Evolutionary conservation across 2,888 invertebrate genomes (phyloP).

Genomic region (Ecliptopera silaceata): DNA sequence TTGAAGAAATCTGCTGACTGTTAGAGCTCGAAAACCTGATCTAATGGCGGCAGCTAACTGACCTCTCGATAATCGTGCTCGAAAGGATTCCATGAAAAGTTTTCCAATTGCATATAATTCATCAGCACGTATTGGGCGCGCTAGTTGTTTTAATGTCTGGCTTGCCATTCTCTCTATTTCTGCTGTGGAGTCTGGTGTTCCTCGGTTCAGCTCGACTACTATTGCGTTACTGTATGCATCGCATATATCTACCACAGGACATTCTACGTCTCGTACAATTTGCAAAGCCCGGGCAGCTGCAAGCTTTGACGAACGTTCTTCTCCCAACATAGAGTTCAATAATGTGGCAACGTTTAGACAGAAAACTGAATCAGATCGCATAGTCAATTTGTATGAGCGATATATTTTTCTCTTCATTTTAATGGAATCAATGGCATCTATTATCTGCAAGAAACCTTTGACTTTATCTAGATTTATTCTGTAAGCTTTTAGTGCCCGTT

Average conservation of each 20-base stretch:
- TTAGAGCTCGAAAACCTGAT: slow-evolving; percentile 68
- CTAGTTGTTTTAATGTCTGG: slow-evolving; percentile 50
- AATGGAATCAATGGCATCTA: slow-evolving; percentile 43
- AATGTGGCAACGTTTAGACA: slow-evolving; percentile 67
- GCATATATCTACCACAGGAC: slow-evolving; percentile 67
- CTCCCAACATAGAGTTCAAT: slow-evolving; percentile 60
- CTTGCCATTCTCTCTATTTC: slow-evolving; percentile 64
- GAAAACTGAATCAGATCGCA: slow-evolving; percentile 64
- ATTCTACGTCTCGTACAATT: slow-evolving; percentile 61
- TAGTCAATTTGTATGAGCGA: slow-evolving; percentile 45
- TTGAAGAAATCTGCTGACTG: slow-evolving; percentile 68
- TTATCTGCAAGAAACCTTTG: slow-evolving; percentile 51
- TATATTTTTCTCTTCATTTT: slow-evolving; percentile 53
- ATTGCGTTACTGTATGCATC: slow-evolving; percentile 75
- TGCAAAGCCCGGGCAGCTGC: slow-evolving; percentile 60
- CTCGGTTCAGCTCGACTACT: slow-evolving; percentile 69
- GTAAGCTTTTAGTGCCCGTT: slow-evolving; percentile 61
- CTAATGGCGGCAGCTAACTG: slow-evolving; percentile 57
- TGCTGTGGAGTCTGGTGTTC: slow-evolving; percentile 58
- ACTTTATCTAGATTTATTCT: slow-evolving; percentile 58
- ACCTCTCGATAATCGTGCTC: slow-evolving; percentile 64
- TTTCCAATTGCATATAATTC: slow-evolving; percentile 74
- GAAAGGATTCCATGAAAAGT: slow-evolving; percentile 70
- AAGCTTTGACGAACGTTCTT: slow-evolving; percentile 56
- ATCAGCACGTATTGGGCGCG: slow-evolving; percentile 61